Conservation (phyloP, 23 tunicate genomes). For the Styela plicata region DNA sequence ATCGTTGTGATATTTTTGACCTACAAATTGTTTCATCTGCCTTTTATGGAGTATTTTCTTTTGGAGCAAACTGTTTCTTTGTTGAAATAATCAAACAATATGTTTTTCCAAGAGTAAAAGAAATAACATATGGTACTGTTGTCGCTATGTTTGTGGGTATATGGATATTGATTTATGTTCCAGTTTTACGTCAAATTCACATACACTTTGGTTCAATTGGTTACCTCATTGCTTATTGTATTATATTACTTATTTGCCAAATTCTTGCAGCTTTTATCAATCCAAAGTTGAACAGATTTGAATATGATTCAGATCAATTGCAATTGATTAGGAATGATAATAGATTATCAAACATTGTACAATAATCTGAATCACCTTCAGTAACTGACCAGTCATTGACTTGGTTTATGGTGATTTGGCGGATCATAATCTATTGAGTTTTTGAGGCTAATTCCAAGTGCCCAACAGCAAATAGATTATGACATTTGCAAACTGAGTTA, state of each 20-base stretch:
- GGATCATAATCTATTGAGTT: too few species aligned
- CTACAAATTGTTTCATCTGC: background rate
- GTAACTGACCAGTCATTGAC: too few species aligned
- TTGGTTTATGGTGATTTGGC: too few species aligned
- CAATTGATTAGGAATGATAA: background rate
- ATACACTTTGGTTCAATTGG: background rate
- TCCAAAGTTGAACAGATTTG: background rate
- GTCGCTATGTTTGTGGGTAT: background rate
- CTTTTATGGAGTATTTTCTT: background rate
- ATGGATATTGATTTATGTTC: background rate
- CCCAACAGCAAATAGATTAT: too few species aligned
- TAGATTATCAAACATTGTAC: background rate
- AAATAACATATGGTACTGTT: background rate
- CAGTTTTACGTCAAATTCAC: background rate
- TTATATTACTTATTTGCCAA: background rate
- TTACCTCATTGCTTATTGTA: background rate
- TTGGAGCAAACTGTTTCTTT: background rate
- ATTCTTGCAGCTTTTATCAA: background rate
- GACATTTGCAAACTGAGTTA: too few species aligned
- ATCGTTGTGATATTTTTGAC: background rate
- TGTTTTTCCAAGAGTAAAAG: slow-evolving; percentile 10
- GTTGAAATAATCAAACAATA: slow-evolving; percentile 17
- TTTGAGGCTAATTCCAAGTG: too few species aligned
- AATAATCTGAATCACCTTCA: too few species aligned
- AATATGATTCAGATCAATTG: background rate